Evolutionary conservation across 1,140 invertebrate genomes (phyloP), one percentile per base, ranked within the genome.

Genomic region (Metopolophium dirhodum): DNA sequence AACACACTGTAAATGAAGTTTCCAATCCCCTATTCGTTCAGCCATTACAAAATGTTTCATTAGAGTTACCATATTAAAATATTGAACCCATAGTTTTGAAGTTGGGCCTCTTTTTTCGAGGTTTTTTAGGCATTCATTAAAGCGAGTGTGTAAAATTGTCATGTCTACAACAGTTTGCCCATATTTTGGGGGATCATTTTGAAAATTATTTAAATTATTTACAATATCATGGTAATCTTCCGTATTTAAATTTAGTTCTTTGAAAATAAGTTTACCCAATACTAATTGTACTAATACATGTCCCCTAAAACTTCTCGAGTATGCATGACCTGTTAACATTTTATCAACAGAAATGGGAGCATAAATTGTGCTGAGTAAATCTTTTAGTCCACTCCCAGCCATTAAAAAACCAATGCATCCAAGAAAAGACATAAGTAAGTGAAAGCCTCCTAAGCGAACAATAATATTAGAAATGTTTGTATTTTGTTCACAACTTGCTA

Each of bases 21-120:
- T 47, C 85, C 85, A 87, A 87, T 87, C 94, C 30, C 94, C 94
- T 18, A 89, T 94, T 86, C 94, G 91, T 94, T 95, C 95, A 94
- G n/a, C n/a, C n/a, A n/a, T n/a, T n/a, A n/a, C n/a, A n/a, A n/a
- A n/a, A n/a, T n/a, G n/a, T n/a, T n/a, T 86, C 35, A 83, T 7
- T 83, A 83, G 7, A 83, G 82, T 83, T 37, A 83, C 37, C 82
- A 83, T 83, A 37, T 83, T 41, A 93, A 96, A 95, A 93, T 95
- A 95, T 94, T 95, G 95, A 49, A 95, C 87, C 95, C 95, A 96
- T 49, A 95, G 94, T 86, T 95, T 93, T 94, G 95, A 94, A 88
- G 95, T 95, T 37, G n/a, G 82, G 0, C 20, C 82, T 83, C 20
- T 37, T 83, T 83, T 83, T 41, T 83, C 82, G 37, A 83, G 37